Conservation (phyloP, 2,888 invertebrate species). For the Furcula furcula region DNA sequence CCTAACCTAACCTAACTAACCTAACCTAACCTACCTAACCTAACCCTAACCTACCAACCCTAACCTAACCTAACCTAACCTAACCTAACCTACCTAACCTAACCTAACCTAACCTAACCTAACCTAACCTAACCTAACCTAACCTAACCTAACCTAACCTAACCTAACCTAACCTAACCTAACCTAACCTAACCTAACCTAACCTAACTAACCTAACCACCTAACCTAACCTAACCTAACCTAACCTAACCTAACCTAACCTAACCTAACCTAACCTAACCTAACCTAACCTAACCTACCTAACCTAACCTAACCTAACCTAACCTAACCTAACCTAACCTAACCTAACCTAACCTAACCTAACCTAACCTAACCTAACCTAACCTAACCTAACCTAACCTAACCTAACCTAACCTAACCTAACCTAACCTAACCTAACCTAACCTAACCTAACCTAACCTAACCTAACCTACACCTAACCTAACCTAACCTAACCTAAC, state of each 20-base stretch:
- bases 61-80: constrained; percentile 1
- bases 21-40: constrained; percentile 2
- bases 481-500: constrained; percentile 10
- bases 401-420: constrained; percentile 20
- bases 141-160: constrained; percentile 11
- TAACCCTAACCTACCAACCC: constrained; percentile 4
- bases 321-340: constrained; percentile 18
- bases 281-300: constrained; percentile 18
- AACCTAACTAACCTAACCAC: constrained; percentile 8
- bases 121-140: constrained; percentile 8
- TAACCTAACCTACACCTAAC: constrained; percentile 18
- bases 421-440: constrained; percentile 16
- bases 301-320: constrained; percentile 19
- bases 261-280: constrained; percentile 21
- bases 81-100: background rate
- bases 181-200: constrained; percentile 5
- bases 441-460: constrained; percentile 21
- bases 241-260: constrained; percentile 20
- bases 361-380: constrained; percentile 13
- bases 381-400: constrained; percentile 22
- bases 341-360: constrained; percentile 5
- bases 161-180: constrained; percentile 5
- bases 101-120: constrained; percentile 4
- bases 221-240: constrained; percentile 2
- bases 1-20: no score